These are phyloP conservation scores for Solea senegalensis DNA, from an alignment of 2,113 vertebrate species.

Conservation along the genomic window DNA sequence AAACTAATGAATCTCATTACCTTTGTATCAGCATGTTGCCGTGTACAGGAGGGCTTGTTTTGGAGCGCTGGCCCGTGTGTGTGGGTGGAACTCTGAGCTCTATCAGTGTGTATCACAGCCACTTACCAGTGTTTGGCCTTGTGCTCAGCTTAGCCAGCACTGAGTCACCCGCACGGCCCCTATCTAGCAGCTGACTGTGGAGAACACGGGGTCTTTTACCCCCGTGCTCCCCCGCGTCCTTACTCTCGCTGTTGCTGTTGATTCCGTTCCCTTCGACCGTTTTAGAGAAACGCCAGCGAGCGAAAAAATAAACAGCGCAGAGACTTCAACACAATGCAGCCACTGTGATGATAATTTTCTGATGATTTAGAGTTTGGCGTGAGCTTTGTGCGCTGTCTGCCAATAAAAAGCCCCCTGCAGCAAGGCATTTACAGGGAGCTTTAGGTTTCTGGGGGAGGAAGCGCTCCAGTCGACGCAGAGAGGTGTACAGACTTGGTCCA, in stretches of 20 bases:
- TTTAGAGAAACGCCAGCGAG: conserved; percentile 43
- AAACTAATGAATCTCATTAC: conserved; percentile 75
- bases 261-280: conserved; percentile 47
- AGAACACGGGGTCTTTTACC: conserved; percentile 52
- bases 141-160: conserved; percentile 60
- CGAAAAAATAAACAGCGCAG: conserved; percentile 32
- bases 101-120: conserved; percentile 57
- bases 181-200: conserved; percentile 71
- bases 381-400: conserved; percentile 39
- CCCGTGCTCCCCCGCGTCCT: conserved; percentile 48
- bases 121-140: conserved; percentile 70
- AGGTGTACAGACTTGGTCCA: conserved; percentile 64
- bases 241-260: conserved; percentile 56
- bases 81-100: conserved; percentile 1
- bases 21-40: conserved; percentile 69
- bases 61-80: conserved; percentile 54
- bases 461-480: conserved; percentile 7
- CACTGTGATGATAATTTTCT: conserved; percentile 48
- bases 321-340: conserved; percentile 43
- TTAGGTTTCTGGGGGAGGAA: conserved; percentile 37
- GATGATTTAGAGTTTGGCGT: conserved; percentile 46
- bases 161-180: conserved; percentile 64
- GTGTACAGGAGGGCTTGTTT: conserved; percentile 69
- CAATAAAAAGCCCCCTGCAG: conserved; percentile 62
- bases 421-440: conserved; percentile 43